phyloP scores from a whole-genome alignment of 30 jellyfish, hydroid and myxozoan genomes.

The Chironex yamaguchii region DNA sequence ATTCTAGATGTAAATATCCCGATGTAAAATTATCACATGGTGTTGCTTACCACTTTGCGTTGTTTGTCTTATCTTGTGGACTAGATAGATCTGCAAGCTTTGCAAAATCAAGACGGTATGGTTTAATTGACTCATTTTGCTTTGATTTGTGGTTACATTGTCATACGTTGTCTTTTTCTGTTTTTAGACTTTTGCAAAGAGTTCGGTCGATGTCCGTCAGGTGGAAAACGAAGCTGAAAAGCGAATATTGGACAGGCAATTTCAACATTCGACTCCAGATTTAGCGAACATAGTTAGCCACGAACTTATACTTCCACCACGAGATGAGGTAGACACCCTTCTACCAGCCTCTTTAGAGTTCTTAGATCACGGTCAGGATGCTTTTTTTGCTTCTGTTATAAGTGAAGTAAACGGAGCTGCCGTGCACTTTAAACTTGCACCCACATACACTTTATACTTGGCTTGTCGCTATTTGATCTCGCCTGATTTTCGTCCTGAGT shows the following conservation, averaged over 20 bases:
- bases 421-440: conserved; percentile 97
- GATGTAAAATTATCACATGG: no score
- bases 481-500: conserved; percentile 88
- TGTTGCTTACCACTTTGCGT: no score
- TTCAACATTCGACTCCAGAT: conserved; percentile 77
- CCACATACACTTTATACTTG: conserved; percentile 94
- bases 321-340: conserved; percentile 29
- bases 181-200: conserved; percentile 42
- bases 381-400: conserved; percentile 94
- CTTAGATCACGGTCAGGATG: conserved; percentile 95
- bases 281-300: conserved; percentile 13
- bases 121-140: no score
- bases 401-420: conserved; percentile 98
- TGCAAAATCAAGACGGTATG: no score
- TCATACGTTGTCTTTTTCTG: not conserved
- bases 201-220: conserved; percentile 46
- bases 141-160: no score
- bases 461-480: conserved; percentile 91
- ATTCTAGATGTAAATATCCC: no score
- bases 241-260: conserved; percentile 2
- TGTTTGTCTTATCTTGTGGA: no score
- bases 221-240: conserved; percentile 31
- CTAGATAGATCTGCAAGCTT: no score
- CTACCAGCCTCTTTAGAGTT: conserved; percentile 93
- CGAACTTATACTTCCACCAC: not conserved